Conservation (phyloP, 2,888 invertebrate genomes). For the Patella ulyssiponensis region DNA sequence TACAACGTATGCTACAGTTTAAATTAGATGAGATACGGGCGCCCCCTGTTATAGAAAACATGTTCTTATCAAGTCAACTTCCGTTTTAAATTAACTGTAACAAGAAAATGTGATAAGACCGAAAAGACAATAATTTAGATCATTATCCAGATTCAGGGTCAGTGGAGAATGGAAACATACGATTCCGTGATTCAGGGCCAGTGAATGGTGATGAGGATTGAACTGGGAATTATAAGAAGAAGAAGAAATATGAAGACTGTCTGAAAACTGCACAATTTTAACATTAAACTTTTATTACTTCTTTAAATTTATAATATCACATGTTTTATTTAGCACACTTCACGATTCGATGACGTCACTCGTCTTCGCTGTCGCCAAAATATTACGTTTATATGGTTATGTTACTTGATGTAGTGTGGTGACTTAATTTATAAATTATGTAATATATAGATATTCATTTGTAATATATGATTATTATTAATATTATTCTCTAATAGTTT, state of each 20-base stretch:
- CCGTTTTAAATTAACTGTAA: slow-evolving; percentile 80
- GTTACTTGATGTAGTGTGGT: no score
- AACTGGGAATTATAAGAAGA: neutral
- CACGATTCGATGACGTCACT: no score
- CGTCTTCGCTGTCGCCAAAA: no score
- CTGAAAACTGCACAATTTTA: no score
- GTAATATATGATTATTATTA: no score
- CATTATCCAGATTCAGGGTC: slow-evolving; percentile 9
- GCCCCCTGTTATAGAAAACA: slow-evolving; percentile 92
- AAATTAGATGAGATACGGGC: slow-evolving; percentile 93
- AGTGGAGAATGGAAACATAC: neutral
- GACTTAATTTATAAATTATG: no score
- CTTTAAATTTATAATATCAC: no score
- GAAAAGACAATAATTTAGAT: neutral
- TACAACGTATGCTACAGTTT: slow-evolving; percentile 89
- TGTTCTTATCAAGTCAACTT: slow-evolving; percentile 90
- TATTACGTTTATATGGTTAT: no score
- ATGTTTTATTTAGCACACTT: no score
- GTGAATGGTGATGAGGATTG: slow-evolving; percentile 4
- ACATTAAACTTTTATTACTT: no score
- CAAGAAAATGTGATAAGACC: neutral
- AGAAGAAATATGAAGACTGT: neutral
- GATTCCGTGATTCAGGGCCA: neutral
- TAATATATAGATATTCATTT: no score
- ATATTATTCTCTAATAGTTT: no score